Percentiles rank a stretch among this genome's conserved stretches.
phyloP scores from a whole-genome alignment of 2,113 vertebrate species.

The Poeciliopsis prolifica region DNA sequence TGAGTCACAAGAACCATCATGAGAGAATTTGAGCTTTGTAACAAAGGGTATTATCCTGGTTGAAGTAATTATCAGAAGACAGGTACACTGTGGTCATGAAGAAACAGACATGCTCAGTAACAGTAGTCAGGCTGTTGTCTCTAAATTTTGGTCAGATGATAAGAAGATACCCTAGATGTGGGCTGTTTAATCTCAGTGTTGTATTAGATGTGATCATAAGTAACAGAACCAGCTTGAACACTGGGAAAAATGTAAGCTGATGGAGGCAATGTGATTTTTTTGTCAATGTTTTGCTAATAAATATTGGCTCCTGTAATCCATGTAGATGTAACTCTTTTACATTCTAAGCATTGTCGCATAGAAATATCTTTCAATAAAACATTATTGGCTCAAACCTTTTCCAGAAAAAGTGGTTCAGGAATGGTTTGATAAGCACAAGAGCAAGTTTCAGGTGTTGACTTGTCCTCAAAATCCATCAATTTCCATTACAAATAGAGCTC shows the following conservation, averaged over 20 bases:
- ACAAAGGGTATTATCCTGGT: background rate
- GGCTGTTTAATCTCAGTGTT: background rate
- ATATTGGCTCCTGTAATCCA: background rate
- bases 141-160: background rate
- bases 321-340: background rate
- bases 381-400: background rate
- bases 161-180: background rate
- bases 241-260: background rate
- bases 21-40: background rate
- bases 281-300: background rate
- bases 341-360: background rate
- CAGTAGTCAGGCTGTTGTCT: background rate
- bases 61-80: background rate
- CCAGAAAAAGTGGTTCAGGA: background rate
- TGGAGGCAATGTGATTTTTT: background rate
- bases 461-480: background rate
- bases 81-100: background rate
- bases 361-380: background rate
- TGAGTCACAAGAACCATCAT: background rate
- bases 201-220: too few relatives aligned
- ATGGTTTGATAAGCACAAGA: background rate
- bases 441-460: background rate
- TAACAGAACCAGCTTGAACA: background rate
- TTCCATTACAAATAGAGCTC: background rate
- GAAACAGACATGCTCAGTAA: background rate